Base-by-base conservation (phyloP, 2,888 invertebrate genomes). In the Drosophila quinaria region DNA sequence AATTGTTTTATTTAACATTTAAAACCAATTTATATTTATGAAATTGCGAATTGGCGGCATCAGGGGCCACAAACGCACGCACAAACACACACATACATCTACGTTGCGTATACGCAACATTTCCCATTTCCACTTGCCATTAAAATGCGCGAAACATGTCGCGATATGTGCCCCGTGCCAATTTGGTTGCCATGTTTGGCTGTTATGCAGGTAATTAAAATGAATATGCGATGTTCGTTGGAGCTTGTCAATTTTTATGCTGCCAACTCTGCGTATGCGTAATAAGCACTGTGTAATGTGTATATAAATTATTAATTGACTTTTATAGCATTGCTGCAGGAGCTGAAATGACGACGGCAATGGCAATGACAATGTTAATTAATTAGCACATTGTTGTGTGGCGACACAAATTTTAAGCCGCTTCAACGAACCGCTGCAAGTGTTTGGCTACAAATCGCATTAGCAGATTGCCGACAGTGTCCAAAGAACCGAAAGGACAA, bases 21-120 rank as follows among this genome's bases (percentile, higher is more conserved):
- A 87, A 90, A 89, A 74, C 76, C 89, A 87, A 87, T 87, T 87
- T 90, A 90, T 90, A 87, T 87, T 87, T 90, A 87, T 87, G 90
- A 87, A 86, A 88, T 79, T 86, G 81, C 67, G 74, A 77, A 79
- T 70, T 79, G 63, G 62, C 74, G 62, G 58, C 54, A 66, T 22
- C 58, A 35, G 42, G 29, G 44, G 11, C 37, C 13, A 2, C 60
- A 67, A 25, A 49, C 52, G 41, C 31, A 58, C 51, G n/a, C 52
- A 13, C 33, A 9, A 25, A 46, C 33, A 44, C 11, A 52, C 50
- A 42, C 19, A 25, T 10, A 17, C 41, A 15, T 35, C 49, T 9
- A 59, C 37, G 47, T 51, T 61, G 62, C 80, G 81, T 69, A 76
- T 81, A 70, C 85, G 81, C 85, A 81, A 74, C 74, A 70, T 81